A percentile compares a stretch with the other conserved stretches of the same genome.
These are phyloP conservation scores for Apus apus DNA, from an alignment of 2,113 vertebrate genomes.

Conservation along the genomic window DNA sequence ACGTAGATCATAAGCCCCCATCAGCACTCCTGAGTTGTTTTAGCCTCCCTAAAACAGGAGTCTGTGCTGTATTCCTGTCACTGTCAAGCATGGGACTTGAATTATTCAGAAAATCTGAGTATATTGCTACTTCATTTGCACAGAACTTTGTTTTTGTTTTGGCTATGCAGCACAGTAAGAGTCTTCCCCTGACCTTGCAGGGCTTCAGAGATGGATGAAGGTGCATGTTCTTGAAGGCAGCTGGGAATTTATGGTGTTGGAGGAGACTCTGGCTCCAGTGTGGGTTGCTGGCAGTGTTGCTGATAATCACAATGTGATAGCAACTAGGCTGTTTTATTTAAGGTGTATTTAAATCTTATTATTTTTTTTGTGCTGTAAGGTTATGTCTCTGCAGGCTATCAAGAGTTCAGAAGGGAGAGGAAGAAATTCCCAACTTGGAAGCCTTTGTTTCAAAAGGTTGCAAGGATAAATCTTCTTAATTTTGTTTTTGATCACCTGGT, in stretches of 20 bases:
- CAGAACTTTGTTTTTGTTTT: background rate
- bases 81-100: background rate
- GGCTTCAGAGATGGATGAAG: conserved; percentile 43
- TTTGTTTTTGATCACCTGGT: conserved; percentile 22
- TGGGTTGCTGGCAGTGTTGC: conserved; percentile 34
- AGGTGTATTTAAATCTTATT: conserved; percentile 55
- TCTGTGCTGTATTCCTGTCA: background rate
- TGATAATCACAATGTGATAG: conserved; percentile 50
- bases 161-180: background rate
- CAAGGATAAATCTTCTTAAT: conserved; percentile 20
- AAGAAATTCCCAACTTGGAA: background rate
- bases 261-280: conserved; percentile 34
- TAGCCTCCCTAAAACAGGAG: background rate
- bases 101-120: background rate
- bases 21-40: background rate
- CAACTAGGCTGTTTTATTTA: conserved; percentile 46
- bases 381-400: conserved; percentile 34
- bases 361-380: background rate
- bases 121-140: background rate
- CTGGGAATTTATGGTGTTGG: conserved; percentile 53
- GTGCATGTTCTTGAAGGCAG: conserved; percentile 6
- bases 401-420: background rate
- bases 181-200: conserved; percentile 35
- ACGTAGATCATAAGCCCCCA: background rate
- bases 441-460: conserved; percentile 11